Conservation (phyloP, 2,113 vertebrate genomes). For the Prolemur simus region DNA sequence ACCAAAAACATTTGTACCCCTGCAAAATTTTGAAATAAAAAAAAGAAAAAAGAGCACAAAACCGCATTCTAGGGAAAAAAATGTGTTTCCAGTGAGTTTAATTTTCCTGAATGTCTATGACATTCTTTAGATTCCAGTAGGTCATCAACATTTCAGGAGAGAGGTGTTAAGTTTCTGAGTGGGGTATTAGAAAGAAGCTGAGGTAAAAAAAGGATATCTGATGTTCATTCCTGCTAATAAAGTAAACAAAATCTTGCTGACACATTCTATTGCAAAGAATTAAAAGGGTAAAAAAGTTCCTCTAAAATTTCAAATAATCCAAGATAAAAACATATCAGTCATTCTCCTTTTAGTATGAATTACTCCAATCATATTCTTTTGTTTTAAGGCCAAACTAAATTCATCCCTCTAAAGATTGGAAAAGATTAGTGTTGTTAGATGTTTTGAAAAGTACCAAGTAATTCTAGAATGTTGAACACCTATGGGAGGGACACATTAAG, state of each 20-base stretch:
- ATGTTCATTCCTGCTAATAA: not conserved
- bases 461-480: not conserved
- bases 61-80: not conserved
- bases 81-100: not conserved
- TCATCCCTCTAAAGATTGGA: not conserved
- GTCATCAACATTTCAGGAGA: slow-evolving; percentile 25
- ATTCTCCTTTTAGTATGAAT: not conserved
- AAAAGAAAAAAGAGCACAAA: slow-evolving; percentile 5
- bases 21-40: no score
- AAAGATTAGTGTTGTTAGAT: not conserved
- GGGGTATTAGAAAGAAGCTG: not conserved
- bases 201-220: not conserved
- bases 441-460: not conserved
- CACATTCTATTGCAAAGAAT: not conserved
- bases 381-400: slow-evolving; percentile 11
- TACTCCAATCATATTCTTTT: not conserved
- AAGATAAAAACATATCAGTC: not conserved
- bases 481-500: not conserved
- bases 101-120: not conserved
- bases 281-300: not conserved
- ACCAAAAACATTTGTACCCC: no score
- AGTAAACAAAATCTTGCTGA: not conserved
- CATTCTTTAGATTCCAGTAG: slow-evolving; percentile 13
- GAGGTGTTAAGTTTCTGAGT: not conserved
- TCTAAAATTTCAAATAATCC: not conserved